Evolutionary conservation across 2,113 vertebrate genomes (phyloP).

Genomic region (Podilymbus podiceps): DNA sequence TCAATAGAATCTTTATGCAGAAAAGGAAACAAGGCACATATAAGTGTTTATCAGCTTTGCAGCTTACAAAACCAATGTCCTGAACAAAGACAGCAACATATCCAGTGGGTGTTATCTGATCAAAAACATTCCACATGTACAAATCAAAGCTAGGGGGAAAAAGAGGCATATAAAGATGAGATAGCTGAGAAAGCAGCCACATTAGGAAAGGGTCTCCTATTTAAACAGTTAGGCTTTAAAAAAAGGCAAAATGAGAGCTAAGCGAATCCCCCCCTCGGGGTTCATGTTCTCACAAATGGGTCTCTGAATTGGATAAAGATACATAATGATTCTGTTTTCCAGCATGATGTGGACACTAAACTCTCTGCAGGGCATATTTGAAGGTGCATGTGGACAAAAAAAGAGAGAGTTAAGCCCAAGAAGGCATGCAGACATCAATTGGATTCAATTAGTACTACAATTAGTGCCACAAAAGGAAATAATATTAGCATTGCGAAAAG

Average conservation of each 20-base stretch:
- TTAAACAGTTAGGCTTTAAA: slow-evolving; percentile 31
- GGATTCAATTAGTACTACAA: background rate
- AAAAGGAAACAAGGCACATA: slow-evolving; percentile 56
- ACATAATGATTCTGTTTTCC: slow-evolving; percentile 37
- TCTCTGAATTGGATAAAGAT: background rate
- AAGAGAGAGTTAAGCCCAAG: background rate
- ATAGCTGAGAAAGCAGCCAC: slow-evolving; percentile 12
- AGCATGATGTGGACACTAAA: background rate
- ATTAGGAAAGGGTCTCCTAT: background rate
- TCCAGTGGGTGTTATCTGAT: slow-evolving; percentile 45
- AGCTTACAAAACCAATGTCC: slow-evolving; percentile 37
- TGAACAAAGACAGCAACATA: slow-evolving; percentile 53
- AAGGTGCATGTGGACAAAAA: background rate
- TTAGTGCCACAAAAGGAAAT: background rate
- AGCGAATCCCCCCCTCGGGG: background rate
- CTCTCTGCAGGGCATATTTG: background rate
- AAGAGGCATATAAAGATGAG: slow-evolving; percentile 11
- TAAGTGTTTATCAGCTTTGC: slow-evolving; percentile 55
- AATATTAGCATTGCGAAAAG: background rate
- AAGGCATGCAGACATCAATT: background rate
- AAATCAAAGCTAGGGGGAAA: slow-evolving; percentile 31
- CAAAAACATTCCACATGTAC: slow-evolving; percentile 51
- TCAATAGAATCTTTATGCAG: slow-evolving; percentile 49
- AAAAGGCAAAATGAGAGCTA: slow-evolving; percentile 25
- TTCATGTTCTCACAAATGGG: slow-evolving; percentile 8